A percentile compares a stretch with the other conserved stretches of the same genome.
phyloP scores from a whole-genome alignment of 2,113 vertebrate genomes.

The Pardalotus punctatus region DNA sequence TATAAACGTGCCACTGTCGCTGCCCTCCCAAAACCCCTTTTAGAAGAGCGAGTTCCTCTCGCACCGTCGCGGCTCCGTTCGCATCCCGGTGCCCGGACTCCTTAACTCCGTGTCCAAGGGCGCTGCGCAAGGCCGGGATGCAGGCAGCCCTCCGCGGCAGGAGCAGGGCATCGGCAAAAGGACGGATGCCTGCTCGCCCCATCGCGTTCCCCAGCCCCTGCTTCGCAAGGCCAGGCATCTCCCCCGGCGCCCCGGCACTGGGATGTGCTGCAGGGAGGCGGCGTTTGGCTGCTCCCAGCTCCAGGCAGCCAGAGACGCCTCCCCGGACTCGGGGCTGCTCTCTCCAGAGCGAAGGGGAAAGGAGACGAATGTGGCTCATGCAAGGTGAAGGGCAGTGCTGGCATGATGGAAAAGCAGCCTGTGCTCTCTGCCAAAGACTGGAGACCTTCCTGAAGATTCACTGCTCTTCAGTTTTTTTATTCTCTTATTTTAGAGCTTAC shows the following conservation, averaged over 20 bases:
- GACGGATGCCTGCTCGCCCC: background rate
- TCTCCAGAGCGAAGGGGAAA: background rate
- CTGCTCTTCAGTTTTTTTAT: background rate
- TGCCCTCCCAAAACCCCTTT: background rate
- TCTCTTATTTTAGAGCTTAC: background rate
- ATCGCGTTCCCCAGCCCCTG: background rate
- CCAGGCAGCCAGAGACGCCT: background rate
- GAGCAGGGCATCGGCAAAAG: background rate
- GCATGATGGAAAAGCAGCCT: background rate
- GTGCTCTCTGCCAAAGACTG: background rate
- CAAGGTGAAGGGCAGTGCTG: background rate
- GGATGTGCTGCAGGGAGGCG: background rate
- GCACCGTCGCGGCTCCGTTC: background rate
- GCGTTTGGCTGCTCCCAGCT: background rate
- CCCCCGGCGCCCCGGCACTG: background rate
- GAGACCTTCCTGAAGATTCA: background rate
- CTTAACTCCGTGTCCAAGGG: background rate
- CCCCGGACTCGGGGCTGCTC: background rate
- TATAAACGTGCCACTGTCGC: accelerated
- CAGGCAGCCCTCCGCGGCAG: background rate
- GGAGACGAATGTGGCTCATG: background rate
- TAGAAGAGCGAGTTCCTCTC: background rate
- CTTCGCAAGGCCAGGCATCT: background rate
- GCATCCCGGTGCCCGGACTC: background rate
- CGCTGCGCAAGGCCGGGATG: background rate